Evolutionary conservation across 2,888 invertebrate species (phyloP), one percentile per base, ranked within the genome.

Genomic region (Synergus japonicus): DNA sequence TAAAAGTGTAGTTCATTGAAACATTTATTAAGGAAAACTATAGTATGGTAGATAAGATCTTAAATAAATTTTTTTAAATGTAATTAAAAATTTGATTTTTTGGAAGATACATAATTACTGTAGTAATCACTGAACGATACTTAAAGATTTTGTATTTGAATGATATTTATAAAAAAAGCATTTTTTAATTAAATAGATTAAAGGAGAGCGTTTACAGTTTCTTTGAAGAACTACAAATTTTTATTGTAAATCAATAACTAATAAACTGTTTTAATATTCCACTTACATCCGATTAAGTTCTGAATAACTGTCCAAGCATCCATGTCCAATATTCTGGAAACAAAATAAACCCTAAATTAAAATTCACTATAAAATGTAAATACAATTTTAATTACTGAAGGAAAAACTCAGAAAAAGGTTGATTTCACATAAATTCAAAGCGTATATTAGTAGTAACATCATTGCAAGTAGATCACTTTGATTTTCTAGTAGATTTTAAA

Each of bases 71-170:
- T 29, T 2, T 29, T 3, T 29, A 29, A 29, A 29, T 29, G 29
- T 29, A 29, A 29, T 3, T 3, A 2, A 29, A 29, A 29, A 29
- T 29, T 13, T 46, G 13, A 13, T 46, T 46, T 46, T 46, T 4
- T 13, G 13, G 15, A 46, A 12, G 13, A 29, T 29, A 29, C 29
- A 29, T 29, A 29, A 29, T 3, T 29, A 29, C 29, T 29, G 29
- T 29, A 93, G 92, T 93, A 93, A 91, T 91, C 89, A 90, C 85
- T 83, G 85, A 85, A 77, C 69, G 65, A 86, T 83, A 84, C 13
- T 58, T n/a, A 43, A 0, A 8, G 8, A 41, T 41, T 41, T 41
- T 1, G 29, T 3, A 29, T 29, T 29, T 29, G 29, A 29, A 29
- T 29, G 29, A 3, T 29, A 29, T 43, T 43, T 43, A 9, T 9